Conservation (phyloP, 1,140 invertebrate genomes). For the Adoxophyes honmai region DNA sequence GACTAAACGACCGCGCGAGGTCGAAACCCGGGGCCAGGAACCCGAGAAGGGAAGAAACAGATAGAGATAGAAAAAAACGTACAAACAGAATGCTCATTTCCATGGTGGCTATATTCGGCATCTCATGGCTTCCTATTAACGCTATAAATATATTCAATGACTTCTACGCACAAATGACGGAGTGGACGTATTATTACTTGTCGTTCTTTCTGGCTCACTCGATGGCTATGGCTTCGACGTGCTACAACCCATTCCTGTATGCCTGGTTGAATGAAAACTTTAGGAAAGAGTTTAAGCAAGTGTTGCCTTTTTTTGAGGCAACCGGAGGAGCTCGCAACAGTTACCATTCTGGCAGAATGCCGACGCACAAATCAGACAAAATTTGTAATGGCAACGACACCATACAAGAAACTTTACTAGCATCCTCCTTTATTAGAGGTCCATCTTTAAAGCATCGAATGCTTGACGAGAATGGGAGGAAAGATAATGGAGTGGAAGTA, state of each 20-base stretch:
- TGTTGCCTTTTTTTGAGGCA: conserved; percentile 85
- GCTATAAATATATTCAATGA: conserved; percentile 90
- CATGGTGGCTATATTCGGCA: conserved; percentile 95
- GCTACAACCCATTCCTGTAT: conserved; percentile 93
- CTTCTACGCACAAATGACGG: conserved; percentile 80
- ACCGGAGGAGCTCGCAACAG: conserved; percentile 63
- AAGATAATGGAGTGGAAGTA: conserved; percentile 53
- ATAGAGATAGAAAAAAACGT: conserved; percentile 81
- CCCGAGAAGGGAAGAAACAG: conserved; percentile 81
- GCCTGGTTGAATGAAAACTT: conserved; percentile 98
- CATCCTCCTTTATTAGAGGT: conserved; percentile 59
- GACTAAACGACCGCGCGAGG: conserved; percentile 83
- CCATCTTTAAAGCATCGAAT: conserved; percentile 62
- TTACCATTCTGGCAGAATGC: conserved; percentile 63
- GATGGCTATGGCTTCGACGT: conserved; percentile 94
- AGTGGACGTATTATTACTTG: conserved; percentile 88
- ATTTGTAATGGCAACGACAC: conserved; percentile 69
- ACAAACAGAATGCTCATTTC: conserved; percentile 95
- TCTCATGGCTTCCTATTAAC: conserved; percentile 96
- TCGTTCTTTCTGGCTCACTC: conserved; percentile 92
- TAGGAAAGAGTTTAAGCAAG: conserved; percentile 94
- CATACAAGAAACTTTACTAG: conserved; percentile 61
- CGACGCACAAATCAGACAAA: conserved; percentile 60
- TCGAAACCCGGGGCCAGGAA: conserved; percentile 84
- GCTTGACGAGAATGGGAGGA: conserved; percentile 51